phyloP scores from a whole-genome alignment of 2,888 invertebrate species.

The Microdon myrmicae region DNA sequence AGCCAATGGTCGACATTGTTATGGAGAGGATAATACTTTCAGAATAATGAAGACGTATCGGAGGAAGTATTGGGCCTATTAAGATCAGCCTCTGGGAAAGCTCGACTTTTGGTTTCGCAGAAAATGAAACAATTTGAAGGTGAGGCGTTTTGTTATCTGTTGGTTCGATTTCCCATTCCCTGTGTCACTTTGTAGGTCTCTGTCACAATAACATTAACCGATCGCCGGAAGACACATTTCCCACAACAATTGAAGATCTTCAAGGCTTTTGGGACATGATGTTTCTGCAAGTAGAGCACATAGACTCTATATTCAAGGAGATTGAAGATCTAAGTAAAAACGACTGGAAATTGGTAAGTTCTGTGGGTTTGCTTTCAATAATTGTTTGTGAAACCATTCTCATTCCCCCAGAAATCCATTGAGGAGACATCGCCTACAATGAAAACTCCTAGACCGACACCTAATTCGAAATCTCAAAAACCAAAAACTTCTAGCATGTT shows the following conservation, averaged over 20 bases:
- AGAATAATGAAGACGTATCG: constrained; percentile 69
- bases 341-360: constrained; percentile 74
- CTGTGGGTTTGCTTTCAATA: neutral
- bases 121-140: constrained; percentile 97
- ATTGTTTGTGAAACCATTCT: neutral
- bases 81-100: constrained; percentile 90
- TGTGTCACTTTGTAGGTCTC: constrained; percentile 72
- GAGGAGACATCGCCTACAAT: constrained; percentile 45
- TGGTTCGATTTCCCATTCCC: neutral
- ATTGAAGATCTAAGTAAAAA: constrained; percentile 73
- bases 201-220: constrained; percentile 76
- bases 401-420: constrained; percentile 54
- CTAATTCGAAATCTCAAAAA: constrained; percentile 43
- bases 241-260: constrained; percentile 88
- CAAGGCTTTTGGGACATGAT: constrained; percentile 99
- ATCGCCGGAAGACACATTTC: constrained; percentile 81
- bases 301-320: constrained; percentile 81
- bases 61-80: constrained; percentile 87
- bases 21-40: constrained; percentile 30
- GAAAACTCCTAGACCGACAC: constrained; percentile 53
- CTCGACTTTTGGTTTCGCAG: constrained; percentile 85
- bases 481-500: constrained; percentile 18
- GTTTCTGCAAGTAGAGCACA: constrained; percentile 87
- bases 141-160: constrained; percentile 49
- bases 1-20: constrained; percentile 34